A percentile compares a stretch with the other conserved stretches of the same genome.
phyloP scores from a whole-genome alignment of 1,140 invertebrate genomes.

The Drosophila pandora region DNA sequence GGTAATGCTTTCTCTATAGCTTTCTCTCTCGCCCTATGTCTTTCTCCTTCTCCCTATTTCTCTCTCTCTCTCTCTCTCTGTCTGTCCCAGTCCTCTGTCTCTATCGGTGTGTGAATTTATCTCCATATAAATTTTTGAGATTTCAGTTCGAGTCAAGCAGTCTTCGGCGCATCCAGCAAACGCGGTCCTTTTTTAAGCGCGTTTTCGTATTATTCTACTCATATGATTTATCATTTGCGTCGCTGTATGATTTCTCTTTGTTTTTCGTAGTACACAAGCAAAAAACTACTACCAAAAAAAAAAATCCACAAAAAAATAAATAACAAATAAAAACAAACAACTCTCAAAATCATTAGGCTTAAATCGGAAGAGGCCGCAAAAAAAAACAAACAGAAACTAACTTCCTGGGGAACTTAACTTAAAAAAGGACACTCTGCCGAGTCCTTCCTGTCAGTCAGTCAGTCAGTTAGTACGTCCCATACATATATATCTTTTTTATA shows the following conservation, averaged over 20 bases:
- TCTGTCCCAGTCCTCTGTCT: slow-evolving; percentile 37
- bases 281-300: slow-evolving; percentile 30
- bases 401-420: slow-evolving; percentile 15
- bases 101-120: slow-evolving; percentile 2
- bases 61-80: slow-evolving; percentile 10
- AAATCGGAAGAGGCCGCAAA: slow-evolving; percentile 6
- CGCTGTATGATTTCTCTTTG: slow-evolving; percentile 83
- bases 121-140: slow-evolving; percentile 11
- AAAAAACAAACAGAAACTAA: background rate
- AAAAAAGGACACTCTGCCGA: slow-evolving; percentile 3
- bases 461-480: slow-evolving; percentile 25
- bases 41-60: slow-evolving; percentile 40
- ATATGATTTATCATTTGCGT: slow-evolving; percentile 84
- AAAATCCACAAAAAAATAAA: slow-evolving; percentile 17
- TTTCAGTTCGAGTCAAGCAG: slow-evolving; percentile 83
- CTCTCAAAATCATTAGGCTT: slow-evolving; percentile 9
- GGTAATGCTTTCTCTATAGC: slow-evolving; percentile 1
- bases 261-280: slow-evolving; percentile 77
- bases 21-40: slow-evolving; percentile 28
- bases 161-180: slow-evolving; percentile 83
- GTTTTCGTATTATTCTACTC: slow-evolving; percentile 84
- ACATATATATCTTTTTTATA: slow-evolving; percentile 24
- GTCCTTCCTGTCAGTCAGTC: slow-evolving; percentile 38
- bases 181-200: slow-evolving; percentile 84
- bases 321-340: slow-evolving; percentile 9